phyloP scores from a whole-genome alignment of 2,797 vertebrate genomes.

The Gymnopithys bicolor region DNA sequence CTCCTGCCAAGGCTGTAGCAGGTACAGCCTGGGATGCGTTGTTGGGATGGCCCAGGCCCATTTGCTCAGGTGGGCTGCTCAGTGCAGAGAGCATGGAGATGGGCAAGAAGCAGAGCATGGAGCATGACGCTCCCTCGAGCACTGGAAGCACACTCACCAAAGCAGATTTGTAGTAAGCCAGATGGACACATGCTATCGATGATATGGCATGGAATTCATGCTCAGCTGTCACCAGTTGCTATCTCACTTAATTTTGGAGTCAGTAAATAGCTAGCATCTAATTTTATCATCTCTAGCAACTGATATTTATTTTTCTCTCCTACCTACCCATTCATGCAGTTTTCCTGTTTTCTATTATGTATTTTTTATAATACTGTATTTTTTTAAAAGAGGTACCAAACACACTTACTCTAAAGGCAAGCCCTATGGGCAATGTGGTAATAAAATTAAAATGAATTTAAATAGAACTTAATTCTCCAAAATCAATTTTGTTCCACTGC shows the following conservation, averaged over 20 bases:
- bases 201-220: background rate
- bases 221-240: background rate
- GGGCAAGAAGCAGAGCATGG: background rate
- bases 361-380: background rate
- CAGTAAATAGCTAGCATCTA: background rate
- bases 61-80: background rate
- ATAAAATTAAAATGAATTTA: conserved; percentile 52
- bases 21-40: background rate
- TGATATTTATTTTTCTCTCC: background rate
- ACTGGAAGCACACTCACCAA: background rate
- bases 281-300: background rate
- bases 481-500: conserved; percentile 46
- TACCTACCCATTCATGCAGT: background rate
- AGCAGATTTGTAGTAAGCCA: background rate
- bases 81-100: background rate
- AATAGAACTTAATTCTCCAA: conserved; percentile 26
- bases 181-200: background rate
- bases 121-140: background rate
- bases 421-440: background rate
- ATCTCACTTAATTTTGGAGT: background rate
- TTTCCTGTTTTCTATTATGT: background rate
- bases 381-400: background rate
- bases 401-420: background rate
- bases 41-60: background rate
- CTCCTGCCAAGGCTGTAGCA: background rate